Evolutionary conservation across 2,113 vertebrate species (phyloP).

Genomic region (Diadophis punctatus): DNA sequence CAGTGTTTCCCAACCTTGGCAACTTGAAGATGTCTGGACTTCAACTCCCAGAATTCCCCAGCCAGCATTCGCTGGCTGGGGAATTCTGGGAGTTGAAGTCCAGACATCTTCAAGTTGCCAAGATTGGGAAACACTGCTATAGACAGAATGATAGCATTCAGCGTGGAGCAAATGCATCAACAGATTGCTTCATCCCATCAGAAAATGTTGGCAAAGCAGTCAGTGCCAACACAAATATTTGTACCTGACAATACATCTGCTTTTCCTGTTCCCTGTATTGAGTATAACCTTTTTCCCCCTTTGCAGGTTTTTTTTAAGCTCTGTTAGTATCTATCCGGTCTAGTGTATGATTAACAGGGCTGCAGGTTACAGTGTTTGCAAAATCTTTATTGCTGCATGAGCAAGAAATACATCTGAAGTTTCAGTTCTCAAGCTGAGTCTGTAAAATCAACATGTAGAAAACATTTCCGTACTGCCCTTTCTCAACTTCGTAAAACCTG

Average conservation of each 20-base stretch:
- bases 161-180: not conserved
- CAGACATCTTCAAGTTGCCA: too few relatives aligned
- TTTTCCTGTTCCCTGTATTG: not conserved
- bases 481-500: constrained; percentile 5
- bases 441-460: constrained; percentile 23
- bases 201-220: not conserved
- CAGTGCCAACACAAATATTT: not conserved
- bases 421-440: constrained; percentile 43
- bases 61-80: too few relatives aligned
- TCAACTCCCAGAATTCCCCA: too few relatives aligned
- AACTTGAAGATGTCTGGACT: too few relatives aligned
- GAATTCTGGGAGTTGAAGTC: too few relatives aligned
- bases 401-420: constrained; percentile 41
- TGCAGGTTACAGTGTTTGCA: constrained; percentile 28
- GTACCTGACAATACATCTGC: not conserved
- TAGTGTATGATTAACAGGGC: constrained; percentile 43
- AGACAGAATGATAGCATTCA: not conserved
- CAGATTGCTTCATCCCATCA: not conserved
- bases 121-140: too few relatives aligned
- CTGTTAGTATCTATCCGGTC: constrained; percentile 36
- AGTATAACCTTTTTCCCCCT: not conserved
- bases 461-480: constrained; percentile 39
- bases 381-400: constrained; percentile 47
- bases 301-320: constrained; percentile 17
- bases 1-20: too few relatives aligned